Percentiles rank a stretch among this genome's conserved stretches.
Conservation (phyloP, 2,888 invertebrate species). For the Drosophila cognata region DNA sequence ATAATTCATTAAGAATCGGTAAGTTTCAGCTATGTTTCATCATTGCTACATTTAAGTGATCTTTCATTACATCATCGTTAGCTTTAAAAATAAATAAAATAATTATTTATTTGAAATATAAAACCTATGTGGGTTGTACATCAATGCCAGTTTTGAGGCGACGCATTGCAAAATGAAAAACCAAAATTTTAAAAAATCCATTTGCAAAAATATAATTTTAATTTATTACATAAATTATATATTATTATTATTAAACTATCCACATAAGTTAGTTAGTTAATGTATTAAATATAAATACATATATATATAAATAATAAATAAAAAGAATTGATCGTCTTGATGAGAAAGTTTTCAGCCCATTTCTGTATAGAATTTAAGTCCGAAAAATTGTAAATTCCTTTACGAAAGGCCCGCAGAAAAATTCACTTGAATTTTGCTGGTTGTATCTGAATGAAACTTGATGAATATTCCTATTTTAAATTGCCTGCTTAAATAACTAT, state of each 20-base stretch:
- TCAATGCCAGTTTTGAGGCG: no score
- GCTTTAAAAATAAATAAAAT: background rate
- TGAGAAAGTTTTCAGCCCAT: no score
- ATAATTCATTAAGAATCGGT: conserved; percentile 8
- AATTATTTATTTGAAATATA: background rate
- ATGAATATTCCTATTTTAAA: background rate
- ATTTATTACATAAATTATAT: no score
- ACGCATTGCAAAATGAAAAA: no score
- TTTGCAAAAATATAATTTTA: no score
- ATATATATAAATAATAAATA: no score
- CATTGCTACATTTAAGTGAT: background rate
- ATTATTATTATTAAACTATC: no score
- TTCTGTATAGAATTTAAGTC: background rate
- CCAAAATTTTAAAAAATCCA: no score
- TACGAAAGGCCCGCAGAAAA: background rate
- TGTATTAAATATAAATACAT: no score
- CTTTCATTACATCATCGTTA: background rate
- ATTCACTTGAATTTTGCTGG: background rate
- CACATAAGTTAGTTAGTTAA: no score
- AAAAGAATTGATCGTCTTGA: background rate
- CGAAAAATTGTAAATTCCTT: background rate
- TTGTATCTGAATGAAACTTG: background rate
- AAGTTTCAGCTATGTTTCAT: background rate
- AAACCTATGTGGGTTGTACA: background rate
- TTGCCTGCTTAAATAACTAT: background rate